Base-by-base conservation (phyloP, 2,888 invertebrate species). In the Nyleta sp. region DNA sequence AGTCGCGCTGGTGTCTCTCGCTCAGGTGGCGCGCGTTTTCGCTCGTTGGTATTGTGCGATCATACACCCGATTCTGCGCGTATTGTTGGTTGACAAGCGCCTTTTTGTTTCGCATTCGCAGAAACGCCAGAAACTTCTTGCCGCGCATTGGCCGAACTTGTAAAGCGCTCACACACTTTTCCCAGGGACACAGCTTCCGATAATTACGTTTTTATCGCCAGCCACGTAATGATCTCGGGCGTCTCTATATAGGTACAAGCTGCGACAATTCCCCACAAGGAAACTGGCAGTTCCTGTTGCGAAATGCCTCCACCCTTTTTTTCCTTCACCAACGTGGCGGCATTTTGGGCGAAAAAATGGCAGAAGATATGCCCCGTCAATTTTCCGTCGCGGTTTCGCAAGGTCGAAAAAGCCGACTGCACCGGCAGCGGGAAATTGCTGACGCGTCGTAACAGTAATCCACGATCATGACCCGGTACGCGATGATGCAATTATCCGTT, bases 11-110 rank as follows among this genome's bases (percentile, higher is more conserved):
- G 73, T 70, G 78, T 73, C 68, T n/a, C 10, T 5, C 64, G 68
- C 53, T 73, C 68, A 78, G 70, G 78, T 78, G 78, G 64, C 73
- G 78, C 59, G 46, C 74, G 40, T 59, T 50, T 40, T 31, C 57
- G 55, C 10, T 28, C 28, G 28, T 18, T 17, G 67, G 24, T 57
- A 73, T 78, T 78, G 53, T 52, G 62, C 70, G 48, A 42, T 60
- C 53, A 46, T 72, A 55, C n/a, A n/a, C n/a, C 57, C 64, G 53
- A 60, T 74, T 38, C 44, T 7, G 18, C 46, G 55, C 35, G 65
- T 73, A 53, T 67, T 67, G 67, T 74, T 42, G 59, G 33, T 50
- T 74, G 67, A 74, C 74, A 74, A 68, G 53, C 67, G 17, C 67
- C 48, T 60, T 46, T 68, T 74, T 74, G 65, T 67, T 74, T 67